Conservation (phyloP, 2,797 vertebrate genomes). For the Spheniscus humboldti region DNA sequence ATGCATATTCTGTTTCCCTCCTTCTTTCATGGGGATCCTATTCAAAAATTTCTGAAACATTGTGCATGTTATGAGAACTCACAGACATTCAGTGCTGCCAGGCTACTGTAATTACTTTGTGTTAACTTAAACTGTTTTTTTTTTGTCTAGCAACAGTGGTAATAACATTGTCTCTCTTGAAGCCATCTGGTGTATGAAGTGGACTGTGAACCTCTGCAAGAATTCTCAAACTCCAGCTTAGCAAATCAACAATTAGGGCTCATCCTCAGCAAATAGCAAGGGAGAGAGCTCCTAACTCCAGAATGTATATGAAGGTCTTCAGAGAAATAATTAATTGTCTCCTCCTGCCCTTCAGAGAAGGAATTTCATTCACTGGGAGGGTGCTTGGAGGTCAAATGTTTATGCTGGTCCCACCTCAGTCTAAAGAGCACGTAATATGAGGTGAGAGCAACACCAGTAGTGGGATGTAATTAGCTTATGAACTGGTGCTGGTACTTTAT, state of each 20-base stretch:
- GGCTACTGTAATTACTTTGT: background rate
- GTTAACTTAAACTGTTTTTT: background rate
- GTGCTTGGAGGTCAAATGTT: background rate
- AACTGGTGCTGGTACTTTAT: background rate
- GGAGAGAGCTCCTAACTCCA: background rate
- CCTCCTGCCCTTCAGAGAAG: background rate
- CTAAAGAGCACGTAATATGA: background rate
- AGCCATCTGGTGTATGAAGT: background rate
- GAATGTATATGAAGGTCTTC: background rate
- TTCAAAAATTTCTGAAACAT: background rate
- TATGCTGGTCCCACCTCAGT: background rate
- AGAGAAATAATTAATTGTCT: background rate
- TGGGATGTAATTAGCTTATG: background rate
- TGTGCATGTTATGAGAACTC: background rate
- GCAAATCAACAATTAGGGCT: background rate
- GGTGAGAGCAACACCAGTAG: background rate
- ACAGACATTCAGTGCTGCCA: background rate
- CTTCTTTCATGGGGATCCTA: background rate
- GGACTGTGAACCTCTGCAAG: background rate
- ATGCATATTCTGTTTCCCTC: background rate
- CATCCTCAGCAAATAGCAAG: background rate
- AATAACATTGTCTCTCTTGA: background rate
- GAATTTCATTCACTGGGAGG: background rate
- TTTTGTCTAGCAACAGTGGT: background rate
- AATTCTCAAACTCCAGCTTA: background rate